These are phyloP conservation scores for Zaprionus tsacasi DNA, from an alignment of 1,140 invertebrate species.

Conservation along the genomic window DNA sequence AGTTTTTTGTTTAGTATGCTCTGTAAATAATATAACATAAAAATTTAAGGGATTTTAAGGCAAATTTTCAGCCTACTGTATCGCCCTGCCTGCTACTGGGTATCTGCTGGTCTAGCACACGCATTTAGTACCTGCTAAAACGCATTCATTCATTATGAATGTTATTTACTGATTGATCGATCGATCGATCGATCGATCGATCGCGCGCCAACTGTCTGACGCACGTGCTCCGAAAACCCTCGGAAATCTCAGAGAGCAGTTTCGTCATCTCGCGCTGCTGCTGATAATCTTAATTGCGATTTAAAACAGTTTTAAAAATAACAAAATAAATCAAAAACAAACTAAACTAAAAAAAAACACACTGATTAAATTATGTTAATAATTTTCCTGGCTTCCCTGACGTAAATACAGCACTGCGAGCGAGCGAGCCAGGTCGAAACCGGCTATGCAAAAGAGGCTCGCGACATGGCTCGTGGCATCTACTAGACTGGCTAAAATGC, in stretches of 20 bases:
- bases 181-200: background rate
- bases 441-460: conserved; percentile 35
- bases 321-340: background rate
- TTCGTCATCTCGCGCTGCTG: background rate
- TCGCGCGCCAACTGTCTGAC: background rate
- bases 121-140: background rate
- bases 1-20: background rate
- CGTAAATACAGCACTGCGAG: background rate
- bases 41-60: too few species aligned
- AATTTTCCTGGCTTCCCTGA: conserved; percentile 26
- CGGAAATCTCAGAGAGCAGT: background rate
- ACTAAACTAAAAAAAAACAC: background rate
- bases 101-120: background rate
- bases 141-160: background rate
- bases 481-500: conserved; percentile 1
- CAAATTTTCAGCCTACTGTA: too few species aligned
- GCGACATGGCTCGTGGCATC: background rate
- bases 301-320: background rate
- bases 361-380: conserved; percentile 9
- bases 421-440: conserved; percentile 15
- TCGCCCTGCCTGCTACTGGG: background rate
- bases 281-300: conserved; percentile 14
- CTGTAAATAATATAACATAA: background rate
- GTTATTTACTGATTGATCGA: background rate
- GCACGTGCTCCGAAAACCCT: background rate